Percentiles rank a stretch among this genome's conserved stretches.
Conservation (phyloP, 1,140 invertebrate species). For the Ceratosolen solmsi region DNA sequence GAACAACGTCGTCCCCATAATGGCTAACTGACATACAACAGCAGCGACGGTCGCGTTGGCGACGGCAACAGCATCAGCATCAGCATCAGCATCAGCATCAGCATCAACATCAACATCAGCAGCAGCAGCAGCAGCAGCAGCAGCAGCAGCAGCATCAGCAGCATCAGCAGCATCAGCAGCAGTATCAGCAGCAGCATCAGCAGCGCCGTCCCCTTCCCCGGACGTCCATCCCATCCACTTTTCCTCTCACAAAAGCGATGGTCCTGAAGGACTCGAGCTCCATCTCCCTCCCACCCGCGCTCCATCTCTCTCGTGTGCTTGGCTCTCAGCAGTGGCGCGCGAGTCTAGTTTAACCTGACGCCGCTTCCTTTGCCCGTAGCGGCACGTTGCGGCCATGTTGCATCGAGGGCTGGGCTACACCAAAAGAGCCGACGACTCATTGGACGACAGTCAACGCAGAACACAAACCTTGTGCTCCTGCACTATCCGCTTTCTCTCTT, state of each 20-base stretch:
- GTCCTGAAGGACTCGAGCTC: slow-evolving; percentile 60
- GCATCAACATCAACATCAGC: background rate
- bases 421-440: slow-evolving; percentile 69
- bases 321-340: background rate
- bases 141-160: too few species aligned
- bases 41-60: too few species aligned
- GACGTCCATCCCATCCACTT: slow-evolving; percentile 59
- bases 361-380: slow-evolving; percentile 63
- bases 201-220: background rate
- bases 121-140: too few species aligned
- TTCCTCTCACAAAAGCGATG: slow-evolving; percentile 53
- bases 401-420: slow-evolving; percentile 69
- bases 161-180: too few species aligned
- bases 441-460: slow-evolving; percentile 58
- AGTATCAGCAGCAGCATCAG: too few species aligned
- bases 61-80: background rate
- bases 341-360: slow-evolving; percentile 63
- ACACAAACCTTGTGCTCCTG: background rate
- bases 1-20: slow-evolving; percentile 61
- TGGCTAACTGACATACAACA: slow-evolving; percentile 63
- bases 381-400: slow-evolving; percentile 69
- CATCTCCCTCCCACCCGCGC: background rate
- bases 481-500: background rate
- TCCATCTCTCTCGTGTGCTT: background rate
- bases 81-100: too few species aligned